Evolutionary conservation across 37 sponge, comb jelly and placozoan genomes (phyloP), one percentile per base, ranked within the genome.

Genomic region (Bolinopsis microptera): DNA sequence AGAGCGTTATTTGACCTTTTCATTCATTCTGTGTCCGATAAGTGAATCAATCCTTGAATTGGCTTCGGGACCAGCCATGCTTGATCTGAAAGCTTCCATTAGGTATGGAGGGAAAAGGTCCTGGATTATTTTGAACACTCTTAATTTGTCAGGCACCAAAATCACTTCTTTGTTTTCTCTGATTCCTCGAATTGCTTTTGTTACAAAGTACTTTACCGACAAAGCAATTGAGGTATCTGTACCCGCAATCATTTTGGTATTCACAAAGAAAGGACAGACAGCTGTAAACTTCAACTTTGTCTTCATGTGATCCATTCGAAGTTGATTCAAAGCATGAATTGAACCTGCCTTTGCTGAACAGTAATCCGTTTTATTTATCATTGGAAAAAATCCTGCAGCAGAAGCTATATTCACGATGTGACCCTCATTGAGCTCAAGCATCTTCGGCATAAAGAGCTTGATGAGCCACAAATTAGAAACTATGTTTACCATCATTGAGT

Each of bases 261-360:
- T 34, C 25, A 86, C 90, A 26, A 86, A 86, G 28, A 35, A 86
- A 25, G 90, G 90, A 39, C 90, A 86, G 5, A 86, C 48, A 3
- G 90, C 90, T n/a, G 90, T 86, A 27, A 86, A 86, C 30, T 86
- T 86, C 27, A 86, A 28, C 1, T 40, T 38, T 23, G 90, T 41
- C 0, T 40, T 1, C 25, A 13, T 24, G 61, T 86, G 90, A 8
- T 39, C 48, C 3, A 30, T 24, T 3, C 61, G 26, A 8, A 86
- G 31, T 27, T 86, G 90, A 35, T 26, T 34, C 30, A 86, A n/a
- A 23, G 35, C 36, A 27, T 86, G 41, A 8, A 86, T 86, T 33
- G 90, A 86, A n/a, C 90, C 90, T 3, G 90, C 41, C 61, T 86
- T 86, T 5, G 90, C 90, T 39, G 90, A 9, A 27, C 90, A 86